Conservation (phyloP, 2,113 vertebrate genomes). For the Nyctibius bracteatus region DNA sequence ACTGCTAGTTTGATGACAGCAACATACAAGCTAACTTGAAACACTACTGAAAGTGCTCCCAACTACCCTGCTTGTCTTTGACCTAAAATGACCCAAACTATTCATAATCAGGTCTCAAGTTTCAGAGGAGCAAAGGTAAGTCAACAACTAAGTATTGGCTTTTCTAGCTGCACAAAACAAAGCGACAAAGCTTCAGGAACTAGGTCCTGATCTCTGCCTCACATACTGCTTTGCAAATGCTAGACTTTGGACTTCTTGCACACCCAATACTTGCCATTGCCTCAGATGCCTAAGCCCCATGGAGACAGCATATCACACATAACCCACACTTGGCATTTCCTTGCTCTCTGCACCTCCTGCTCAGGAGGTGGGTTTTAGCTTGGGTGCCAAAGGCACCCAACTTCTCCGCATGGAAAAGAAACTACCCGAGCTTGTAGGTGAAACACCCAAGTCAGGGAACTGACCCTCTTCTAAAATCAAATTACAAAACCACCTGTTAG, state of each 20-base stretch:
- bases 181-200: not conserved
- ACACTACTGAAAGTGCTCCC: not conserved
- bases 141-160: not conserved
- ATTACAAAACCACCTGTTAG: not conserved
- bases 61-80: not conserved
- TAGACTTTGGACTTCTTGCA: not conserved
- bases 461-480: not conserved
- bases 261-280: not conserved
- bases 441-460: not conserved
- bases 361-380: not conserved
- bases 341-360: not conserved
- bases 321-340: fast-evolving
- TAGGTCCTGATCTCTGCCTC: not conserved
- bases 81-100: not conserved
- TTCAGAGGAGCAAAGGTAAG: not conserved
- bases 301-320: not conserved
- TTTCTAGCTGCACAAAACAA: not conserved
- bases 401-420: not conserved
- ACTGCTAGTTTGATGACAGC: not conserved
- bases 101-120: not conserved
- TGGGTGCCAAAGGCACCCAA: not conserved
- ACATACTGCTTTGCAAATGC: not conserved
- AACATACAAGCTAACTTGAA: not conserved
- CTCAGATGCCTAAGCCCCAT: not conserved
- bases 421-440: not conserved